Base-by-base conservation (phyloP, 2,888 invertebrate species). In the Callyntrura guangdongensis region DNA sequence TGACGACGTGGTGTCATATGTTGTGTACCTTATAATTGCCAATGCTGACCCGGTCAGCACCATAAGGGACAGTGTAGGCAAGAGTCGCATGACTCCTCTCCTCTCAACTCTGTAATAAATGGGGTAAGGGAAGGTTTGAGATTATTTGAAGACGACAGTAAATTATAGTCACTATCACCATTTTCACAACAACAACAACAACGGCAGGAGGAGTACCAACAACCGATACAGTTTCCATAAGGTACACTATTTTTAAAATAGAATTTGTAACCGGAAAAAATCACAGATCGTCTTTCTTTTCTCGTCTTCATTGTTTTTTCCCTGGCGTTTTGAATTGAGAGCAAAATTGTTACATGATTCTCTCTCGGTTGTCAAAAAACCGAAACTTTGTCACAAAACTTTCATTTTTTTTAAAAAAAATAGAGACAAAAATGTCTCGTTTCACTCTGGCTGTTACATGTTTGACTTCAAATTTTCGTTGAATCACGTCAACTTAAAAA, bases 51-150 rank as follows among this genome's bases (percentile, higher is more conserved):
- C 93, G 49, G 92, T 93, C 92, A 94, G 93, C 92, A 94, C 92
- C 83, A 94, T 90, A 83, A 94, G 88, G 92, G 93, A 87, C 91
- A 92, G 90, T 85, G 91, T 92, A 86, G 94, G 93, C 92, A 93
- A 93, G 93, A 94, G 93, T 94, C 93, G 91, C 94, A 94, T 94
- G 93, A 94, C 93, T 93, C 93, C 91, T 90, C 91, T 90, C 93
- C 93, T 86, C 92, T 89, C 91, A 91, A 90, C 90, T 92, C 92
- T 93, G 83, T 17, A 79, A 69, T 59, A 9, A 74, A 74, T 20
- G 49, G 27, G 20, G 20, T 17, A 74, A 74, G 79, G 53, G 17
- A 79, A 56, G 22, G 2, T 25, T 8, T 56, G n/a, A 11, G 0
- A 25, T 79, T 79, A 79, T 25, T 9, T 27, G 25, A 14, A 1